Percentiles rank a stretch among this genome's conserved stretches.
These are phyloP conservation scores for Andrena fulva DNA, from an alignment of 2,888 invertebrate genomes.

Conservation along the genomic window DNA sequence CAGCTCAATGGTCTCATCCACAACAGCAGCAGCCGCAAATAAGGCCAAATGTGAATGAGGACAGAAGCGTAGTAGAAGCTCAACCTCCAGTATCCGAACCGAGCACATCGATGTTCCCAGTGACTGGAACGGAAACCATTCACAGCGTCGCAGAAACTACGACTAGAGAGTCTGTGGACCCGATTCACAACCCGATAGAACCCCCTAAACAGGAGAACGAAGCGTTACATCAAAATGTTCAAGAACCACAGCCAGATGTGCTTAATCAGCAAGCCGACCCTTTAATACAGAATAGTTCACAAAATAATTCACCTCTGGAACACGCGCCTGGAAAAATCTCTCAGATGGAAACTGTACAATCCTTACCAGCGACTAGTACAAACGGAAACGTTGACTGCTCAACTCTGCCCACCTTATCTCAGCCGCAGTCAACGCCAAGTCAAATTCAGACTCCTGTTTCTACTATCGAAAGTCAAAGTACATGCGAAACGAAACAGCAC, in stretches of 20 bases:
- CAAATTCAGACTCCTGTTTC: conserved; percentile 74
- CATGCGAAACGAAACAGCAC: conserved; percentile 68
- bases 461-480: conserved; percentile 71
- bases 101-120: conserved; percentile 76
- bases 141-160: conserved; percentile 80
- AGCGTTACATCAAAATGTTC: conserved; percentile 71
- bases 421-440: conserved; percentile 57
- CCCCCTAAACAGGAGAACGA: conserved; percentile 74
- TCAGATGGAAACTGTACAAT: conserved; percentile 79
- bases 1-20: conserved; percentile 87
- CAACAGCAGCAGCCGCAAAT: conserved; percentile 83
- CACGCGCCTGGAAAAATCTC: conserved; percentile 70
- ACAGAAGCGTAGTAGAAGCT: conserved; percentile 80
- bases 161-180: conserved; percentile 77
- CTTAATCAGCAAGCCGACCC: conserved; percentile 71
- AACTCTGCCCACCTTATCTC: conserved; percentile 48
- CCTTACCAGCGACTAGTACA: conserved; percentile 82
- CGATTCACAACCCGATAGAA: conserved; percentile 74
- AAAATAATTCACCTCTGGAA: conserved; percentile 73
- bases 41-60: conserved; percentile 80
- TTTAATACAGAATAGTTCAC: conserved; percentile 75
- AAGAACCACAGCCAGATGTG: conserved; percentile 64
- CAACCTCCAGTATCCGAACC: conserved; percentile 74
- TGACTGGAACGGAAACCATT: conserved; percentile 77
- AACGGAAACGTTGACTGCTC: conserved; percentile 80